phyloP scores from a whole-genome alignment of 2,888 invertebrate species.

The Melipona bicolor region DNA sequence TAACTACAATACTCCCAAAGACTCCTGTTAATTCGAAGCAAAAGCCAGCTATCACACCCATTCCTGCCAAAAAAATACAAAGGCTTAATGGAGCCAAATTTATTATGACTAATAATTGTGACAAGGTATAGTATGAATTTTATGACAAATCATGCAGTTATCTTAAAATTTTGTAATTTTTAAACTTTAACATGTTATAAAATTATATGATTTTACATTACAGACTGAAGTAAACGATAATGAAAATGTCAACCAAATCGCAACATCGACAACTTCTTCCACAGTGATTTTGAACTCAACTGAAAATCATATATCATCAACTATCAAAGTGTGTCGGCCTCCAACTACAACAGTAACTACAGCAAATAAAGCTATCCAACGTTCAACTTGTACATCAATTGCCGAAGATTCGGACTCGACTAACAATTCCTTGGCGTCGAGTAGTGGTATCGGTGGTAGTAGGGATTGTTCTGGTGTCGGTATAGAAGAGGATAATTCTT shows the following conservation, averaged over 20 bases:
- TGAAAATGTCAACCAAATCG: conserved; percentile 76
- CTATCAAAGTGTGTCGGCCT: conserved; percentile 80
- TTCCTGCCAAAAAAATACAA: conserved; percentile 81
- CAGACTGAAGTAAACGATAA: conserved; percentile 81
- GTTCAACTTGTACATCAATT: conserved; percentile 77
- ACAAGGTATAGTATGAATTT: conserved; percentile 76
- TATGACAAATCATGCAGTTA: neutral
- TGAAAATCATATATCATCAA: conserved; percentile 80
- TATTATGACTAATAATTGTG: conserved; percentile 82
- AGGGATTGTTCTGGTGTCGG: conserved; percentile 85
- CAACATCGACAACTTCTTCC: conserved; percentile 67
- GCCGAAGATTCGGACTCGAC: conserved; percentile 85
- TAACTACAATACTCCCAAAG: conserved; percentile 75
- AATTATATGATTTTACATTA: conserved; percentile 18
- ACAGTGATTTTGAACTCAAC: conserved; percentile 71
- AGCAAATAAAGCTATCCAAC: conserved; percentile 74
- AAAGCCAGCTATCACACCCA: conserved; percentile 80
- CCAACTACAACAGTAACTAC: conserved; percentile 84
- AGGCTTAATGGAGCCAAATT: conserved; percentile 83
- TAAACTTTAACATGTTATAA: fast-evolving
- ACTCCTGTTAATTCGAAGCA: conserved; percentile 79
- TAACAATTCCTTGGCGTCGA: conserved; percentile 87
- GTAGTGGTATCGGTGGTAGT: conserved; percentile 85
- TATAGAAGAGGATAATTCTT: conserved; percentile 87
- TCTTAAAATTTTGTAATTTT: neutral